Percentiles rank a stretch among this genome's conserved stretches.
phyloP scores from a whole-genome alignment of 2,797 vertebrate species.

The Semotilus atromaculatus region DNA sequence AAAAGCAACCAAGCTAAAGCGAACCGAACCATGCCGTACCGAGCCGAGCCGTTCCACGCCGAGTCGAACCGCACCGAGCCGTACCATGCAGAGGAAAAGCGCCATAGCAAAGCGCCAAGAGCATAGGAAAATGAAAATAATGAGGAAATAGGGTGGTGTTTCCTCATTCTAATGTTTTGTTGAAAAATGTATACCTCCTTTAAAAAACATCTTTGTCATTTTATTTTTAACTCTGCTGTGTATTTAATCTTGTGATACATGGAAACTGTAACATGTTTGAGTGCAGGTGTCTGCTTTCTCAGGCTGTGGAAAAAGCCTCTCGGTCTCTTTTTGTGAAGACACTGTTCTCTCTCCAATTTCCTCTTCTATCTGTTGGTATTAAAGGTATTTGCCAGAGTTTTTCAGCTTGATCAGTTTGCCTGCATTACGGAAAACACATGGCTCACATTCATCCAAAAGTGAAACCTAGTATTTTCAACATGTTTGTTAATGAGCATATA shows the following conservation, averaged over 20 bases:
- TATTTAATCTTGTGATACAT: not conserved
- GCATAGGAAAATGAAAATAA: not conserved
- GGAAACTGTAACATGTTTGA: not conserved
- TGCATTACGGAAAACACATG: constrained; percentile 45
- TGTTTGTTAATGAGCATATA: constrained; percentile 29
- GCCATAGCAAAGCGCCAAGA: too few species aligned
- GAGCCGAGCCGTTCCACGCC: too few species aligned
- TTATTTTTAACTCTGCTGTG: not conserved
- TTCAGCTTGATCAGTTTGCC: constrained; percentile 53
- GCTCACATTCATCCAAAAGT: constrained; percentile 26
- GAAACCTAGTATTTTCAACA: constrained; percentile 42
- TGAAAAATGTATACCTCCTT: not conserved
- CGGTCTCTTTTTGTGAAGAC: constrained; percentile 15
- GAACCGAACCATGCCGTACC: too few species aligned
- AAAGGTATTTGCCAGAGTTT: constrained; percentile 39
- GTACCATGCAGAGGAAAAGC: too few species aligned
- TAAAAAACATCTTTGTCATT: not conserved
- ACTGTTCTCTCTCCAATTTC: not conserved
- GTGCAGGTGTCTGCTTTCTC: constrained; percentile 17
- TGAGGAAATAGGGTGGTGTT: not conserved
- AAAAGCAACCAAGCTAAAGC: too few species aligned
- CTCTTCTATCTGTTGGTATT: constrained; percentile 10
- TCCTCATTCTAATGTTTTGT: not conserved
- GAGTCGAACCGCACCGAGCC: too few species aligned
- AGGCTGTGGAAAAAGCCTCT: not conserved